Conservation (phyloP, 2,888 invertebrate species). For the Toxonevra muliebris region DNA sequence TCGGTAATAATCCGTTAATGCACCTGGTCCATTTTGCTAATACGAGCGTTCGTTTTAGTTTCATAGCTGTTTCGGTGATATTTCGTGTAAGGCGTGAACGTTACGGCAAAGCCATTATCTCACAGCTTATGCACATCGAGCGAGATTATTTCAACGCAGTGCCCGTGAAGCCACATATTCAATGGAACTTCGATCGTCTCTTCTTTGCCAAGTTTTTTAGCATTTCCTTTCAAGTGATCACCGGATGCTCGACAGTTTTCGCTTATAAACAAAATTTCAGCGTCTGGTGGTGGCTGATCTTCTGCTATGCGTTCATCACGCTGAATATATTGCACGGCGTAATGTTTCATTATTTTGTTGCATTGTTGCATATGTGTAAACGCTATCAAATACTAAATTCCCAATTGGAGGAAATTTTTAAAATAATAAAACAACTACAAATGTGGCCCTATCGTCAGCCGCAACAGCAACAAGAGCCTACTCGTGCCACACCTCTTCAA, state of each 20-base stretch:
- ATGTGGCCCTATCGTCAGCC: background rate
- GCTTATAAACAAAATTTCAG: background rate
- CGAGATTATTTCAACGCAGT: background rate
- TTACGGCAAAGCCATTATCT: background rate
- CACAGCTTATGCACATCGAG: constrained; percentile 6
- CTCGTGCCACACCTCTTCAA: background rate
- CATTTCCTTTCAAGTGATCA: constrained; percentile 2
- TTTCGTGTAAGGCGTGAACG: background rate
- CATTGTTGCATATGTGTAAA: constrained; percentile 2
- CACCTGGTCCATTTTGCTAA: background rate
- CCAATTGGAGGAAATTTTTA: background rate
- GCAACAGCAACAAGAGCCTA: no score
- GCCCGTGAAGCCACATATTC: background rate
- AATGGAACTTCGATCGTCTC: background rate
- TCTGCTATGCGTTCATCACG: background rate
- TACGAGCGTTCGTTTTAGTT: background rate
- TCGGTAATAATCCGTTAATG: background rate
- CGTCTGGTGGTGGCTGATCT: background rate
- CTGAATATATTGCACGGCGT: background rate
- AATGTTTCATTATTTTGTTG: constrained; percentile 1
- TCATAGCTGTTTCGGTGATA: background rate
- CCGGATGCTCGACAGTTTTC: background rate
- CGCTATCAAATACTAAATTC: constrained; percentile 17
- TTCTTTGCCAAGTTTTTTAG: constrained; percentile 2
- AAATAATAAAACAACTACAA: background rate